Base-by-base conservation (phyloP, 2,797 vertebrate genomes). In the Sorex maritimensis region DNA sequence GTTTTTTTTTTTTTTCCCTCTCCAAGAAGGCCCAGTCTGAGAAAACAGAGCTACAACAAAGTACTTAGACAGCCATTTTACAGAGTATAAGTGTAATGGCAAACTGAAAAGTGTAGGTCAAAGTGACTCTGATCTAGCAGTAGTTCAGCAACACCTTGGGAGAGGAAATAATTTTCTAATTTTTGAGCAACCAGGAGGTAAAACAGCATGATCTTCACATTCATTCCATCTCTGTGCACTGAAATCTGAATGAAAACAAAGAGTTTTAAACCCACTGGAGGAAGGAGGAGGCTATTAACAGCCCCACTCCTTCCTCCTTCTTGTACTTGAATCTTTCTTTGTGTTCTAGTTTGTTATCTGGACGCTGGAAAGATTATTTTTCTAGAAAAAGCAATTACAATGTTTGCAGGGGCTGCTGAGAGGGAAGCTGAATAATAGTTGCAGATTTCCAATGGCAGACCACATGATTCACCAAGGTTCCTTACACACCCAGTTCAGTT, bases 221-320 rank as follows among this genome's bases (percentile, higher is more conserved):
- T 13, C 6, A 1, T 58, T 84, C 83, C 38, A 8, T 77, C 34
- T 91, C 34, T 81, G 58, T 83, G 28, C 12, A 34, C 30, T 8
- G 26, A 86, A 77, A 72, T 52, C 34, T 44, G 12, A 83, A 30
- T 67, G 38, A 49, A 26, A 38, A 34, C 55, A 81, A 79, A 55
- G 13, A 44, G 12, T 69, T 92, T 85, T 90, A 79, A 88, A 58
- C 12, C 58, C 26, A 19, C 58, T 84, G 46, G n/a, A 86, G 65
- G 55, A 46, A 55, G 71, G 41, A 83, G 41, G 73, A 91, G 81
- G 86, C 74, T 90, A 38, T 95, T 92, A 88, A 17, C 30, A 46
- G 28, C 86, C 28, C 87, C 80, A 88, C 91, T 94, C 91, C 90
- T 95, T 95, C 90, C 92, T 95, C 58, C 80, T 84, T 44, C 74